These are phyloP conservation scores for Liparis tanakae DNA, from an alignment of 2,797 vertebrate genomes.

Conservation along the genomic window DNA sequence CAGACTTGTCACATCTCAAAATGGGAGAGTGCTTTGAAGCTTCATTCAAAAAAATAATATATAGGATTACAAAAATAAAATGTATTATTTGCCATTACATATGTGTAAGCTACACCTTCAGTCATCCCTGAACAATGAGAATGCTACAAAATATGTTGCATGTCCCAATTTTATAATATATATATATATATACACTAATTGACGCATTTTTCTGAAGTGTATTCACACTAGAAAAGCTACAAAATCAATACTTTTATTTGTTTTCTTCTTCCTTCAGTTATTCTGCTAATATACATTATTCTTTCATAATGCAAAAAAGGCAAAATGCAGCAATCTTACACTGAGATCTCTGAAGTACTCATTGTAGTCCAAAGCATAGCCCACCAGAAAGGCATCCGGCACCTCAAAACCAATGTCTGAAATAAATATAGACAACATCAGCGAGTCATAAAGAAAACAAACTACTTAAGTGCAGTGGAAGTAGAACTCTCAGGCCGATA, in stretches of 20 bases:
- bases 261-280: too few species aligned
- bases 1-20: not conserved
- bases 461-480: constrained; percentile 4
- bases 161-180: too few species aligned
- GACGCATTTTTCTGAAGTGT: too few species aligned
- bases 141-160: not conserved
- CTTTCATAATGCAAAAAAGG: not conserved
- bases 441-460: constrained; percentile 23
- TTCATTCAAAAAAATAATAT: not conserved
- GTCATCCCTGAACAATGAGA: not conserved
- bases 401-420: constrained; percentile 89
- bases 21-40: not conserved
- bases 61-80: not conserved
- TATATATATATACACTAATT: too few species aligned
- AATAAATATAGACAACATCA: constrained; percentile 36
- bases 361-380: constrained; percentile 88
- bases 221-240: too few species aligned
- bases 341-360: constrained; percentile 90
- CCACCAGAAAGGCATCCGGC: constrained; percentile 86
- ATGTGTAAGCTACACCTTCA: not conserved
- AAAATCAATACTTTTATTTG: not conserved
- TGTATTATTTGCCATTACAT: too few species aligned
- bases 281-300: not conserved
- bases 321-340: constrained; percentile 71
- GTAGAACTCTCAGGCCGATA: constrained; percentile 1